Evolutionary conservation across 2,113 vertebrate species (phyloP).

Genomic region (Orientallactaga bullata): DNA sequence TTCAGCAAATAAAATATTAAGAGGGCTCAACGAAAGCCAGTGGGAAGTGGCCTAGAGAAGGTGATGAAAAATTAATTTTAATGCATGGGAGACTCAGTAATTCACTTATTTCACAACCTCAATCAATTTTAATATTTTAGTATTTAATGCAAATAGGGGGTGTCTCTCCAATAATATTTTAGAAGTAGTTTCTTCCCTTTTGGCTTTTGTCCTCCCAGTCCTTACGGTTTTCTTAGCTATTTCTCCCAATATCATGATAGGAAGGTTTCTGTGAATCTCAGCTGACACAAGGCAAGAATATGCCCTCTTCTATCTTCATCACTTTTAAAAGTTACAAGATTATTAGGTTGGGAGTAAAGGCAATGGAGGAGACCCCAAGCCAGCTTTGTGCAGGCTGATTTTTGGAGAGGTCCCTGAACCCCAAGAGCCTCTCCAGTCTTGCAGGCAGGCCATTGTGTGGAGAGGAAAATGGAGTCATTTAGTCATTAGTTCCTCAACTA

Average conservation of each 20-base stretch:
- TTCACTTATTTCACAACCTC: conserved; percentile 86
- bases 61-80: conserved; percentile 90
- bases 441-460: conserved; percentile 55
- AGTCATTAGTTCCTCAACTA: conserved; percentile 76
- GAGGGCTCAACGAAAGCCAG: conserved; percentile 84
- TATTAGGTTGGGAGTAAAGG: conserved; percentile 43
- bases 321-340: conserved; percentile 58
- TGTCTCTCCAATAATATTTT: conserved; percentile 79
- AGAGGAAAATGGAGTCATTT: conserved; percentile 78
- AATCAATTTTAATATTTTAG: conserved; percentile 90
- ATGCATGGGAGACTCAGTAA: conserved; percentile 86
- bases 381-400: conserved; percentile 63
- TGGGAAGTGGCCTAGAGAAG: conserved; percentile 86
- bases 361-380: not conserved
- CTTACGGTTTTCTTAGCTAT: not conserved
- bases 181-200: conserved; percentile 80
- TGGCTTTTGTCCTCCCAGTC: conserved; percentile 49
- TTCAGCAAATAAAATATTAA: conserved; percentile 88
- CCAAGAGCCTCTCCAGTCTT: conserved; percentile 49
- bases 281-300: not conserved
- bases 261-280: not conserved
- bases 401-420: conserved; percentile 58
- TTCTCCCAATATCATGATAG: conserved; percentile 13
- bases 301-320: not conserved
- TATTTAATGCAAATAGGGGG: conserved; percentile 81